Percentiles rank a stretch among this genome's conserved stretches.
Evolutionary conservation across 2,797 vertebrate species (phyloP).

Genomic region (Oreortyx pictus): DNA sequence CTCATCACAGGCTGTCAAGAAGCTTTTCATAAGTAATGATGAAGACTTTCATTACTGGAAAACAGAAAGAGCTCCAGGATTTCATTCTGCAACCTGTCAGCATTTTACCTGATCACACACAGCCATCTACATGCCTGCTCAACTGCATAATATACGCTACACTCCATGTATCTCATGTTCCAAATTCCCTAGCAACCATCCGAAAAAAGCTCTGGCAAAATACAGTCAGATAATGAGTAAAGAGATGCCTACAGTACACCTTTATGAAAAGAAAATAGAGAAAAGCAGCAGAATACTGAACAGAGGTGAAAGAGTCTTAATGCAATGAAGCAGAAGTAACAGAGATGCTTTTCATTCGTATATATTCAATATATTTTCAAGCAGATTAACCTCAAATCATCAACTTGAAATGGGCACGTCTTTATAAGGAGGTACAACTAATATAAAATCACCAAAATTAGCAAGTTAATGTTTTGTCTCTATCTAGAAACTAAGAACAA

Average conservation of each 20-base stretch:
- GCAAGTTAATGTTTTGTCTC: rapidly evolving
- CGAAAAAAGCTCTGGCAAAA: not conserved
- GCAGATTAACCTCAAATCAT: not conserved
- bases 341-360: not conserved
- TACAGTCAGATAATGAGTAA: not conserved
- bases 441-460: not conserved
- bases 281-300: not conserved
- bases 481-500: not conserved
- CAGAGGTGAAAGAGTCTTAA: not conserved
- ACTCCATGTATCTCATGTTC: not conserved
- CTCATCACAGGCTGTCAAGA: not conserved
- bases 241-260: not conserved
- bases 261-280: not conserved
- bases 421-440: not conserved
- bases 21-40: rapidly evolving
- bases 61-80: not conserved
- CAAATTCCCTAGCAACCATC: not conserved
- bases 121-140: not conserved
- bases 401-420: not conserved
- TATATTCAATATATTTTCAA: not conserved
- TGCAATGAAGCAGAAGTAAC: not conserved
- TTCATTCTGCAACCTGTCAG: not conserved
- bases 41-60: too few relatives aligned
- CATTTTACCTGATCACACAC: not conserved
- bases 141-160: not conserved